Conservation (phyloP, 1,140 invertebrate species). For the Chlorops oryzae region DNA sequence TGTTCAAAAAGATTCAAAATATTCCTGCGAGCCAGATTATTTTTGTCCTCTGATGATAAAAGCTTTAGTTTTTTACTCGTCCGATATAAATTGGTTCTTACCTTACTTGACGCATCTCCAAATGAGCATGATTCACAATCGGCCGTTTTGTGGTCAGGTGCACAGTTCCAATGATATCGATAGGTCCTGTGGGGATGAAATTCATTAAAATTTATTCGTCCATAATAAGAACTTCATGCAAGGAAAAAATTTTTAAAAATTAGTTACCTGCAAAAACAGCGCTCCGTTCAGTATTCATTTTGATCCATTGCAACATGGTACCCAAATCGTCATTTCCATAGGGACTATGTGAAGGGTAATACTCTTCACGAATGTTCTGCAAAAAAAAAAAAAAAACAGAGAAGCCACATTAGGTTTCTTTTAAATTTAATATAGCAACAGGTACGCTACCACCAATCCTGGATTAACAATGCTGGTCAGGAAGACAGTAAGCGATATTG, state of each 20-base stretch:
- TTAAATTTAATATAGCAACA: too few species aligned
- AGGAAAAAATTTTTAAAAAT: too few species aligned
- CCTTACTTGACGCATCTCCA: slow-evolving; percentile 44
- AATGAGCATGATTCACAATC: slow-evolving; percentile 43
- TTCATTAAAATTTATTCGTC: background rate
- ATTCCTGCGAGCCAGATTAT: too few species aligned
- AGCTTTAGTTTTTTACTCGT: too few species aligned
- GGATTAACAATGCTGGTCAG: slow-evolving; percentile 42
- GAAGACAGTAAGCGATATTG: slow-evolving; percentile 41
- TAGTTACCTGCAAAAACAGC: slow-evolving; percentile 37
- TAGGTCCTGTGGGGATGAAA: slow-evolving; percentile 22
- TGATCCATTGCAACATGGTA: slow-evolving; percentile 44
- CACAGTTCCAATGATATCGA: slow-evolving; percentile 43
- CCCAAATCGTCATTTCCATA: slow-evolving; percentile 29
- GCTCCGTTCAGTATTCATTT: slow-evolving; percentile 41
- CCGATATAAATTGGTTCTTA: slow-evolving; percentile 12
- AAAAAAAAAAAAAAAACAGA: background rate
- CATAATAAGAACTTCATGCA: too few species aligned
- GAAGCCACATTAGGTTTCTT: too few species aligned
- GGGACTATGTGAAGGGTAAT: slow-evolving; percentile 24
- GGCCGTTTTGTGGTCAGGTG: slow-evolving; percentile 40
- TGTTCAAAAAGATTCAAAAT: too few species aligned
- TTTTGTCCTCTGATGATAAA: background rate
- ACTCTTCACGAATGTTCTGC: slow-evolving; percentile 41
- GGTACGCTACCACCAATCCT: slow-evolving; percentile 35